Conservation (phyloP, 2,797 vertebrate species). For the Odontamblyopus rebecca region DNA sequence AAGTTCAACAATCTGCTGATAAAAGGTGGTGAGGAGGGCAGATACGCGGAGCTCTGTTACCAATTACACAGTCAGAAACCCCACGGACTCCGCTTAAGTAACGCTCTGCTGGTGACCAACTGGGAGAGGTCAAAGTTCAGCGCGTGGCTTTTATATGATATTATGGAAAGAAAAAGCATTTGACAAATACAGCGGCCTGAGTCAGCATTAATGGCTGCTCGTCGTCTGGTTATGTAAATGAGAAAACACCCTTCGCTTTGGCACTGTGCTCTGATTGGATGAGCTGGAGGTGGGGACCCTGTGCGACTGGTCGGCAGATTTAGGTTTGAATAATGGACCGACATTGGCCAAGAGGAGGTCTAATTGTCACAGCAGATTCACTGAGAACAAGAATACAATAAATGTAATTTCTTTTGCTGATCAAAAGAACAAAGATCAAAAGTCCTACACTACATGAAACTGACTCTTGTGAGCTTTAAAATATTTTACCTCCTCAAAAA, state of each 20-base stretch:
- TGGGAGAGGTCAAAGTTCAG: constrained; percentile 29
- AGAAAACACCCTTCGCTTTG: constrained; percentile 58
- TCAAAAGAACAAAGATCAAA: too few species aligned
- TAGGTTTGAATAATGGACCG: constrained; percentile 64
- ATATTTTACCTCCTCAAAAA: too few species aligned
- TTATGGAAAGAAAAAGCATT: constrained; percentile 13
- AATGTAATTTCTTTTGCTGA: too few species aligned
- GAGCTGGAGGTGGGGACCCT: constrained; percentile 61
- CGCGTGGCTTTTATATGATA: constrained; percentile 9
- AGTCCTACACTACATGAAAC: too few species aligned
- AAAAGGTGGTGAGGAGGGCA: constrained; percentile 30
- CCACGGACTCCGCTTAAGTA: constrained; percentile 42
- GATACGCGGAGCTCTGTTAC: constrained; percentile 40
- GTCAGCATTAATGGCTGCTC: constrained; percentile 35
- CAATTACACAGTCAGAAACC: constrained; percentile 51
- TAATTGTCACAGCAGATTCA: constrained; percentile 25
- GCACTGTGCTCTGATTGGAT: constrained; percentile 69
- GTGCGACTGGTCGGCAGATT: constrained; percentile 66
- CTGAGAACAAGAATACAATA: constrained; percentile 1
- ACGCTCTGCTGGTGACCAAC: constrained; percentile 38
- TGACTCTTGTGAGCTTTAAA: too few species aligned
- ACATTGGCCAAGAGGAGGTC: constrained; percentile 48
- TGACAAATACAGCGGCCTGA: constrained; percentile 31
- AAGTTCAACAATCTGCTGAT: constrained; percentile 48
- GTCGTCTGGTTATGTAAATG: constrained; percentile 64